Conservation (phyloP, 2,888 invertebrate genomes). For the Machimus atricapillus region DNA sequence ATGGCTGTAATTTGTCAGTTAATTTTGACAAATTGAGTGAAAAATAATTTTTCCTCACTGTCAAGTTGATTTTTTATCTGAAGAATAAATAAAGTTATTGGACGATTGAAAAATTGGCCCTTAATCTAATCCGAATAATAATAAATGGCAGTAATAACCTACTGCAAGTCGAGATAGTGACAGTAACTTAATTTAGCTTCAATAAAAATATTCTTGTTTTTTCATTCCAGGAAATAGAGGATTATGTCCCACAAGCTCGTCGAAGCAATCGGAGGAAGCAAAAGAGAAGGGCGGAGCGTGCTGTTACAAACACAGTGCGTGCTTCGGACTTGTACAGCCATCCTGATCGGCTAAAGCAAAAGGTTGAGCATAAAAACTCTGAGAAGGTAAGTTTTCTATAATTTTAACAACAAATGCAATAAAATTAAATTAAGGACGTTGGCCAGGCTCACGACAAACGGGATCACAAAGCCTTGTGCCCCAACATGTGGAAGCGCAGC, state of each 20-base stretch:
- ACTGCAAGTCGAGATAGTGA: too few relatives aligned
- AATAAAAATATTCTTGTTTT: not conserved
- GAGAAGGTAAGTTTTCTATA: constrained; percentile 55
- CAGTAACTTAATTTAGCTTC: not conserved
- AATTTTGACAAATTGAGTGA: too few relatives aligned
- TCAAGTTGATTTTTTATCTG: too few relatives aligned
- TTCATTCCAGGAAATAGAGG: not conserved
- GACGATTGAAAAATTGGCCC: too few relatives aligned
- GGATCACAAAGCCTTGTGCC: constrained; percentile 63
- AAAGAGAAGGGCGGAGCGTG: not conserved
- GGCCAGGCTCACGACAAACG: constrained; percentile 62
- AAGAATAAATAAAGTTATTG: too few relatives aligned
- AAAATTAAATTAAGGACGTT: not conserved
- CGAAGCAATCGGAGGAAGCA: not conserved
- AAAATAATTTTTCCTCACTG: too few relatives aligned
- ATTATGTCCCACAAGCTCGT: not conserved
- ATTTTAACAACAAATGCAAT: not conserved
- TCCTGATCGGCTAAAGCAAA: not conserved
- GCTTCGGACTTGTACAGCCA: not conserved
- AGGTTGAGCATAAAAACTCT: constrained; percentile 48
- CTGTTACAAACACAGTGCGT: not conserved
- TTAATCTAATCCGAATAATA: too few relatives aligned
- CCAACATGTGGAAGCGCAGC: constrained; percentile 65
- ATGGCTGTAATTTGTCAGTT: too few relatives aligned
- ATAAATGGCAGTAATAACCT: too few relatives aligned